Conservation (phyloP, 2,113 vertebrate genomes). For the Rhinoderma darwinii region DNA sequence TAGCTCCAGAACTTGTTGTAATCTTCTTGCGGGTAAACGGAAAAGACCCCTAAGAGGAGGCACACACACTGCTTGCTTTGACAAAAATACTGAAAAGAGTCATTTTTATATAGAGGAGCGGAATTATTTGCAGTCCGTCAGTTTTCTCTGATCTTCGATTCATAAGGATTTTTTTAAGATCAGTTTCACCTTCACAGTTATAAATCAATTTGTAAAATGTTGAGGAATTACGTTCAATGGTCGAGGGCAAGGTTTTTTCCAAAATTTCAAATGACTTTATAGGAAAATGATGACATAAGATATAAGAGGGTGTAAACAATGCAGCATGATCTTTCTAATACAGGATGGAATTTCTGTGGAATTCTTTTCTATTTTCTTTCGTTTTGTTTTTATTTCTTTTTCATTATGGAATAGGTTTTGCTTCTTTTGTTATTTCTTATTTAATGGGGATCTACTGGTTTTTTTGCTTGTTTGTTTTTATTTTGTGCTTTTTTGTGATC, state of each 20-base stretch:
- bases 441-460: not conserved
- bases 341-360: too few species aligned
- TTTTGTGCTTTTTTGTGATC: not conserved
- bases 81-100: constrained; percentile 27
- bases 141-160: constrained; percentile 28
- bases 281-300: not conserved
- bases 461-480: not conserved
- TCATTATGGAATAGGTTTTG: too few species aligned
- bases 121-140: constrained; percentile 39
- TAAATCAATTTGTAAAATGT: constrained; percentile 10
- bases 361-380: not conserved
- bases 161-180: constrained; percentile 1
- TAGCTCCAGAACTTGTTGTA: constrained; percentile 31
- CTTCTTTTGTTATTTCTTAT: too few species aligned
- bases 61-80: not conserved
- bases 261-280: not conserved
- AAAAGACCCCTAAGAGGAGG: constrained; percentile 34
- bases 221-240: not conserved
- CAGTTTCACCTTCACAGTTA: constrained; percentile 15
- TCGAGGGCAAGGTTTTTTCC: not conserved
- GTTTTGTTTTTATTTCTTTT: not conserved
- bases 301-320: not conserved
- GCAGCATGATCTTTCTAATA: not conserved
- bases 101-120: constrained; percentile 2
- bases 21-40: constrained; percentile 49